phyloP scores from a whole-genome alignment of 2,888 invertebrate genomes.

The Cyclophora albipunctata region DNA sequence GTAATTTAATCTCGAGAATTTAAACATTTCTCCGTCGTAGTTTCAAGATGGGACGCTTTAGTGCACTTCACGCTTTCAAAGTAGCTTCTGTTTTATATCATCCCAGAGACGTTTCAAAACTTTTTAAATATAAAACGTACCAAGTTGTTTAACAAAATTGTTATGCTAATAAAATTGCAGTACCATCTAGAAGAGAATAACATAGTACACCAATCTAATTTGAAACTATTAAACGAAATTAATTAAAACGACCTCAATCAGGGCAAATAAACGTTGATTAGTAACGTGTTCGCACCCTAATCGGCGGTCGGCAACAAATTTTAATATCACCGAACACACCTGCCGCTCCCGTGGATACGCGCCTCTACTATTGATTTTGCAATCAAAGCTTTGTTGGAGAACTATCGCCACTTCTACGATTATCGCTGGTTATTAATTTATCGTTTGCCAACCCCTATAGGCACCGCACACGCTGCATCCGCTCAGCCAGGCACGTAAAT shows the following conservation, averaged over 20 bases:
- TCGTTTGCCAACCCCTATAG: conserved; percentile 4
- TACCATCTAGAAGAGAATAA: too few species aligned
- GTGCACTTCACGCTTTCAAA: conserved; percentile 27
- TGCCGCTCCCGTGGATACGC: conserved; percentile 53
- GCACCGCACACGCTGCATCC: conserved; percentile 2
- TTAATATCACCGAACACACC: conserved; percentile 54
- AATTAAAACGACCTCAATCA: conserved; percentile 38
- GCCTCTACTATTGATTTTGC: conserved; percentile 60
- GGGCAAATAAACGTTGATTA: conserved; percentile 44
- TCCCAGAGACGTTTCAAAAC: too few species aligned
- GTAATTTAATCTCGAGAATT: conserved; percentile 35
- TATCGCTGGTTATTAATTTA: conserved; percentile 48
- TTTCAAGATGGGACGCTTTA: conserved; percentile 29
- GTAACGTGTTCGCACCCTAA: conserved; percentile 42
- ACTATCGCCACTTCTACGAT: conserved; percentile 35
- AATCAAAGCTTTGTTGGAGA: conserved; percentile 63
- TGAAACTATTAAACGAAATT: conserved; percentile 20
- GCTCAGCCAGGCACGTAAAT: conserved; percentile 3
- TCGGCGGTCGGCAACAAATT: conserved; percentile 39
- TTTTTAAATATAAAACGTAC: too few species aligned
- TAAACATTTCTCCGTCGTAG: conserved; percentile 29
- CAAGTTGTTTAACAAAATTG: too few species aligned
- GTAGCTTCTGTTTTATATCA: conserved; percentile 16
- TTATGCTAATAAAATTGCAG: too few species aligned
- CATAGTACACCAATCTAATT: too few species aligned